Base-by-base conservation (phyloP, 2,797 vertebrate genomes). In the Malacoraja senta region DNA sequence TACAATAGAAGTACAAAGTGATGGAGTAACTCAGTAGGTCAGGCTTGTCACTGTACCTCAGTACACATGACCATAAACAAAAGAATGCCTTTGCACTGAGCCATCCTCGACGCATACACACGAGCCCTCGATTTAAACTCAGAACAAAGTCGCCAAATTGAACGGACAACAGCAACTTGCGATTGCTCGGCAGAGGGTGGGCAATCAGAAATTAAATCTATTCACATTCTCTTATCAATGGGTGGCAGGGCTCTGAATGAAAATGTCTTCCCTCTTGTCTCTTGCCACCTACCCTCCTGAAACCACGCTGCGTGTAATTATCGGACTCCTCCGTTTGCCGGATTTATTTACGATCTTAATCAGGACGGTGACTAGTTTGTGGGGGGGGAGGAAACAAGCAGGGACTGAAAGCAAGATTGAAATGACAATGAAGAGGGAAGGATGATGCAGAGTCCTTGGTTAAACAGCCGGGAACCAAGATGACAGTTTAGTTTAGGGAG, bases 121-220 rank as follows among this genome's bases (percentile, higher is more conserved):
- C 68, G 68, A 92, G 72, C 90, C 13, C 38, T 58, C 8, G 3
- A 17, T 38, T 1, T 4, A 10, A 4, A 29, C n/a, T n/a, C 3
- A 92, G 12, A 76, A 92, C n/a, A 13, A 10, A 58, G 15, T 53
- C 88, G 71, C 71, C 90, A 53, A 58, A 92, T 76, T 26, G 90
- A n/a, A 92, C 90, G 76, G 90, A 72, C 29, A 29, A 7, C 68
- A 58, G 13, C 26, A 13, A 29, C 76, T 76, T n/a, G 19, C 71
- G 26, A 10, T n/a, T 13, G 17, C 65, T 58, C 26, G 15, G 17
- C 72, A 92, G 38, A 44, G 24, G 38, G 71, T 15, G 26, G 10
- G 12, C 44, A 53, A 92, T 92, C 90, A 92, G 24, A 92, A 92
- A 92, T 92, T 74, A 92, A 92, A 92, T 92, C 90, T 76, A n/a